Percentiles rank a stretch among this genome's conserved stretches.
Evolutionary conservation across 2,113 vertebrate species (phyloP).

Genomic region (Raphicerus campestris): DNA sequence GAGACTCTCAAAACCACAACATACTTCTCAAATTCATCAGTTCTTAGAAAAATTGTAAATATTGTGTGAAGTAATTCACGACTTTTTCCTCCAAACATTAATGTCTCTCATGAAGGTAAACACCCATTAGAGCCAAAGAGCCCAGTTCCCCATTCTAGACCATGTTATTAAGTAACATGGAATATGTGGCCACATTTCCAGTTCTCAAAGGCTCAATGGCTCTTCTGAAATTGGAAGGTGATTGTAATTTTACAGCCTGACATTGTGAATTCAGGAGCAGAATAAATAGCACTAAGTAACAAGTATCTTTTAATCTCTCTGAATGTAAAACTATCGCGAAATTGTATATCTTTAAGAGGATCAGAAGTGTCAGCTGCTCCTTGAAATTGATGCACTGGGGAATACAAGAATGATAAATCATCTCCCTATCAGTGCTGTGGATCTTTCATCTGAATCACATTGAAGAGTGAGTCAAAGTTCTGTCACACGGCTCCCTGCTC

Average conservation of each 20-base stretch:
- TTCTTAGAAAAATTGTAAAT: background rate
- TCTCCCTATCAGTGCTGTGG: background rate
- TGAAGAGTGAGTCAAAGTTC: background rate
- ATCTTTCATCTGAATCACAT: background rate
- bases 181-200: conserved; percentile 1
- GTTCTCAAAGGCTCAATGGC: background rate
- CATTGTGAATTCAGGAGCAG: conserved; percentile 14
- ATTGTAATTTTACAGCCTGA: background rate
- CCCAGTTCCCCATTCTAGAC: background rate
- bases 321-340: conserved; percentile 36
- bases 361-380: conserved; percentile 24
- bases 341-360: conserved; percentile 39
- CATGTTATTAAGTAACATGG: background rate
- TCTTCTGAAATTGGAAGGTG: background rate
- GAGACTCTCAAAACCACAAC: background rate
- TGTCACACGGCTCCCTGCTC: background rate
- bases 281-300: conserved; percentile 34
- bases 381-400: conserved; percentile 23
- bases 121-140: background rate
- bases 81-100: background rate
- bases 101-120: conserved; percentile 8
- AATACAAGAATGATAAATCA: conserved; percentile 2
- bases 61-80: background rate
- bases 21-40: background rate
- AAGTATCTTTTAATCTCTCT: conserved; percentile 12